A percentile compares a stretch with the other conserved stretches of the same genome.
Evolutionary conservation across 2,113 vertebrate genomes (phyloP).

Genomic region (Ovibos moschatus): DNA sequence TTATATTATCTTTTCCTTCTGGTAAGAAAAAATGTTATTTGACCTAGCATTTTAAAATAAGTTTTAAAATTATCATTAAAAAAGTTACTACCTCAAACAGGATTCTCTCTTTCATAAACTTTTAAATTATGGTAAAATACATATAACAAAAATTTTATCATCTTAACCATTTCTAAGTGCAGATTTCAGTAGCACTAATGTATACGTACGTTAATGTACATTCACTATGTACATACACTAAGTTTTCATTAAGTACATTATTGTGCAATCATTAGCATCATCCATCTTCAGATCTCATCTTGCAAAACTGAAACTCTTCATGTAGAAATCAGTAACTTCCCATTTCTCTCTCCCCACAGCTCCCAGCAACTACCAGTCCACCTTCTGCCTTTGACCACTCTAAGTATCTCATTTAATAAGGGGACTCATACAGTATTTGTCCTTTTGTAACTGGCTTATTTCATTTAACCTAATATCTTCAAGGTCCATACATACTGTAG

Average conservation of each 20-base stretch:
- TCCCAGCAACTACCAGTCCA: background rate
- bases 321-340: background rate
- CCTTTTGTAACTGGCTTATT: background rate
- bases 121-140: slow-evolving; percentile 14
- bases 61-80: slow-evolving; percentile 28
- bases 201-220: too few species aligned
- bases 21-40: slow-evolving; percentile 20
- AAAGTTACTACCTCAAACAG: background rate
- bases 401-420: background rate
- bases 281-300: background rate
- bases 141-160: background rate
- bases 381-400: background rate
- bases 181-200: background rate
- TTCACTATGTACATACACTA: background rate
- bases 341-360: background rate
- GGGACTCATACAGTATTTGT: background rate
- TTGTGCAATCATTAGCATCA: background rate
- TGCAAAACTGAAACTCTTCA: background rate
- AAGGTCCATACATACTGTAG: background rate
- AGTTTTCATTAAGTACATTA: background rate
- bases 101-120: background rate
- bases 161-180: background rate
- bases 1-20: slow-evolving; percentile 39
- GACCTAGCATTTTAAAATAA: slow-evolving; percentile 35
- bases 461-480: background rate